Evolutionary conservation across 2,888 invertebrate genomes (phyloP).

Genomic region (Drosophila neonasuta): DNA sequence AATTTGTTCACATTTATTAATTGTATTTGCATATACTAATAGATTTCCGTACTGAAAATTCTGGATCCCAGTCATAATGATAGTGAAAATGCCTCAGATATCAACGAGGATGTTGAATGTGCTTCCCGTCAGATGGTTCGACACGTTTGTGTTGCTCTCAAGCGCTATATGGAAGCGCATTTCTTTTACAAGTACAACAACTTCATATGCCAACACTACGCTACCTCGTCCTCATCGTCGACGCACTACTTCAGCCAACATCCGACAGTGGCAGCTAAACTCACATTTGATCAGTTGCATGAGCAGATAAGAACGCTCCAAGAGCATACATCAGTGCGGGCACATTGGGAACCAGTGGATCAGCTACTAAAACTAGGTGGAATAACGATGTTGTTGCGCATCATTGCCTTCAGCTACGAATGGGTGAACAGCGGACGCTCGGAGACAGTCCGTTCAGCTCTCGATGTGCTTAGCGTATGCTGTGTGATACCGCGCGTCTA

Average conservation of each 20-base stretch:
- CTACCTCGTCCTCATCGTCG: slow-evolving; percentile 77
- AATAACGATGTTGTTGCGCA: slow-evolving; percentile 90
- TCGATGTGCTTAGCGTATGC: slow-evolving; percentile 95
- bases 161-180: slow-evolving; percentile 96
- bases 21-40: not conserved
- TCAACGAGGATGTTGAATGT: slow-evolving; percentile 94
- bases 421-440: slow-evolving; percentile 91
- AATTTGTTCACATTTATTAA: not conserved
- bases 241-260: slow-evolving; percentile 80
- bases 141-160: slow-evolving; percentile 94
- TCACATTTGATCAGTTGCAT: slow-evolving; percentile 90
- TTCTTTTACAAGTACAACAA: slow-evolving; percentile 90
- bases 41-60: slow-evolving; percentile 94
- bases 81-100: slow-evolving; percentile 85
- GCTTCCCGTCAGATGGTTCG: slow-evolving; percentile 94
- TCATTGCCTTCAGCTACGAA: slow-evolving; percentile 94
- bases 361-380: slow-evolving; percentile 93
- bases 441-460: slow-evolving; percentile 90
- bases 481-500: slow-evolving; percentile 93
- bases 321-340: slow-evolving; percentile 88
- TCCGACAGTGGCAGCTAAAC: slow-evolving; percentile 85
- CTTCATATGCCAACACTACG: slow-evolving; percentile 85
- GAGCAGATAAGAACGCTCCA: slow-evolving; percentile 92
- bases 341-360: slow-evolving; percentile 94
- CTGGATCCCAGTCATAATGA: slow-evolving; percentile 84